These are phyloP conservation scores for Eugnorisma glareosa DNA, from an alignment of 2,888 invertebrate genomes.

Conservation along the genomic window DNA sequence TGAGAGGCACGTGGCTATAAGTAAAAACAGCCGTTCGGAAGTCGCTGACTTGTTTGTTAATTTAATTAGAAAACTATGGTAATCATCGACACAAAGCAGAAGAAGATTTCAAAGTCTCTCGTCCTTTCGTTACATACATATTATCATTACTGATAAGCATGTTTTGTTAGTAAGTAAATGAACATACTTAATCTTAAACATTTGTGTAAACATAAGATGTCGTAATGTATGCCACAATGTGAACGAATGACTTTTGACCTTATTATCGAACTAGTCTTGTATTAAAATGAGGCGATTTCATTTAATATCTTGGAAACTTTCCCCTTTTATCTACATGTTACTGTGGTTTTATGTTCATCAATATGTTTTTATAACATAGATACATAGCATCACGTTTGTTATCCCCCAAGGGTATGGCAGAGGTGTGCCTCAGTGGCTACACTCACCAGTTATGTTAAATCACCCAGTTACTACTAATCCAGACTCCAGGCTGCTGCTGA, in stretches of 20 bases:
- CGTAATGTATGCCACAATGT: background rate
- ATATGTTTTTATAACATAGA: background rate
- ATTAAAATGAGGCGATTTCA: constrained; percentile 15
- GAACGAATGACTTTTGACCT: constrained; percentile 23
- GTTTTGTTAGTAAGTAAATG: background rate
- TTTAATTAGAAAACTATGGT: background rate
- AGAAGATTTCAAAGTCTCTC: too few species aligned
- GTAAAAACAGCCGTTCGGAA: too few species aligned
- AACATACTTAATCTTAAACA: constrained; percentile 16
- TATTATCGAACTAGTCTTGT: constrained; percentile 20
- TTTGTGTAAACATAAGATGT: constrained; percentile 31
- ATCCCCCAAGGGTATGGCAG: background rate
- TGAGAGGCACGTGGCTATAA: too few species aligned
- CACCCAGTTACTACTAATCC: too few species aligned
- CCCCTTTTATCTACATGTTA: too few species aligned
- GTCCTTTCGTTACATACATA: too few species aligned
- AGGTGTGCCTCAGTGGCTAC: background rate
- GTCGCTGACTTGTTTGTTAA: too few species aligned
- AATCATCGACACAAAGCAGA: background rate
- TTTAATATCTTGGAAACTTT: constrained; percentile 1
- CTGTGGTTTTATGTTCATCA: background rate
- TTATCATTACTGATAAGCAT: background rate
- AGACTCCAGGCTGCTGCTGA: background rate
- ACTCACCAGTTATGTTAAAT: background rate
- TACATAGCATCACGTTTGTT: background rate